Percentiles rank a stretch among this genome's conserved stretches.
Conservation (phyloP, 2,113 vertebrate species). For the Bostrychus sinensis region DNA sequence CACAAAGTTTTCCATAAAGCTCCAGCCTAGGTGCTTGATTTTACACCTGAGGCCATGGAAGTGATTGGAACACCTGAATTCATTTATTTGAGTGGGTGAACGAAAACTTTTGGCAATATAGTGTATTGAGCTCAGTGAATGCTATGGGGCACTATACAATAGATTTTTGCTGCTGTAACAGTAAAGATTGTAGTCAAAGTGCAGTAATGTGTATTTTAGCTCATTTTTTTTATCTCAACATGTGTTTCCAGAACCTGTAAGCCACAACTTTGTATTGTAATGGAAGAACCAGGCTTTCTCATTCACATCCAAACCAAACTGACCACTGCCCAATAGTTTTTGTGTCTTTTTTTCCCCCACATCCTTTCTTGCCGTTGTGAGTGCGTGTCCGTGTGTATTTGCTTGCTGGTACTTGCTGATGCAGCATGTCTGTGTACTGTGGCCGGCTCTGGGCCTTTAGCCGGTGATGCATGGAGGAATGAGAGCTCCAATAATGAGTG, state of each 20-base stretch:
- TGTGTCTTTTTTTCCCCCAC: constrained; percentile 6
- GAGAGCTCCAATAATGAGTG: constrained; percentile 68
- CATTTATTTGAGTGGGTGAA: no score
- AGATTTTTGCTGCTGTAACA: no score
- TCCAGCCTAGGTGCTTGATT: no score
- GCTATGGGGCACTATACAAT: no score
- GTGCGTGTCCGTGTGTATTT: constrained; percentile 16
- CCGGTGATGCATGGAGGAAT: constrained; percentile 70
- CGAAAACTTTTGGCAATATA: no score
- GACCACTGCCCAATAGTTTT: constrained; percentile 17
- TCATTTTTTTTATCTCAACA: no score
- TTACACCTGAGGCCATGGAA: no score
- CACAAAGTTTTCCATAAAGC: no score
- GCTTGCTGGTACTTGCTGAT: constrained; percentile 57
- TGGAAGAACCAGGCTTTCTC: constrained; percentile 7
- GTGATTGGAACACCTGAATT: no score
- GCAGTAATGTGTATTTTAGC: no score
- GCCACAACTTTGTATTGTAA: constrained; percentile 14
- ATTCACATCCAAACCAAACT: constrained; percentile 22
- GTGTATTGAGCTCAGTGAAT: no score
- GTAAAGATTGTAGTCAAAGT: no score
- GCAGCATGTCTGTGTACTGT: constrained; percentile 54
- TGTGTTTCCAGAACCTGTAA: not conserved
- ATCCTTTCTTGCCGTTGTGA: constrained; percentile 10
- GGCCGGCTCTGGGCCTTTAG: constrained; percentile 36